These are phyloP conservation scores for Leucosticte australis DNA, from an alignment of 2,113 vertebrate species.

Conservation along the genomic window DNA sequence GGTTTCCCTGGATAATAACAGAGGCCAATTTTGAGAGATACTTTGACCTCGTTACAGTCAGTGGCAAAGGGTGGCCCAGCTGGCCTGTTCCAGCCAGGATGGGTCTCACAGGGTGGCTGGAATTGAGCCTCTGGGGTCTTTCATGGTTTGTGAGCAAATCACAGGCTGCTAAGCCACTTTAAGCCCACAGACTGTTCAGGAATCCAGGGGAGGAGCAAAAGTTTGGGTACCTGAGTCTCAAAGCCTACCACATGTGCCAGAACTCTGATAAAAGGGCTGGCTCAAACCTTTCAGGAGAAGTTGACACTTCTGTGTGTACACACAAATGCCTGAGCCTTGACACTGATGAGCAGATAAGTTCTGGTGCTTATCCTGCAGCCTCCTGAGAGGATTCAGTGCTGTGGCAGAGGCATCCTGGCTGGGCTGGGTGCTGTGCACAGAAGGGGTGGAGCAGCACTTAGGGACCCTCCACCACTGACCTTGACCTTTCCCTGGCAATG, in stretches of 20 bases:
- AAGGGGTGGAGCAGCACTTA: fast-evolving
- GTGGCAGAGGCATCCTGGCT: background rate
- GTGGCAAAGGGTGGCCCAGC: background rate
- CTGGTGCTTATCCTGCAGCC: background rate
- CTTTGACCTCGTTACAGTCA: background rate
- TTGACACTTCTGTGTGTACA: background rate
- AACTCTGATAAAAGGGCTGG: background rate
- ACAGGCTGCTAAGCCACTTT: background rate
- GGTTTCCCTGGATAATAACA: background rate
- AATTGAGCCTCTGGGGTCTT: background rate
- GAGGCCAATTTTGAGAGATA: background rate
- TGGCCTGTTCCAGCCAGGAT: background rate
- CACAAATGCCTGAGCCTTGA: background rate
- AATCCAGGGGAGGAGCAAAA: background rate
- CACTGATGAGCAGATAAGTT: background rate
- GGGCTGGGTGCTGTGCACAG: background rate
- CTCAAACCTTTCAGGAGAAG: background rate
- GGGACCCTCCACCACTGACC: background rate
- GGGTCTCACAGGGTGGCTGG: background rate
- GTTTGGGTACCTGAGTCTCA: background rate
- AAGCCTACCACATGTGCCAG: background rate
- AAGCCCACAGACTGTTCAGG: background rate
- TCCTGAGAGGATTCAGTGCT: background rate
- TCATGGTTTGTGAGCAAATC: background rate
- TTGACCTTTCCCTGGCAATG: background rate